Conservation (phyloP, 1,140 invertebrate genomes). For the Spodoptera litura region DNA sequence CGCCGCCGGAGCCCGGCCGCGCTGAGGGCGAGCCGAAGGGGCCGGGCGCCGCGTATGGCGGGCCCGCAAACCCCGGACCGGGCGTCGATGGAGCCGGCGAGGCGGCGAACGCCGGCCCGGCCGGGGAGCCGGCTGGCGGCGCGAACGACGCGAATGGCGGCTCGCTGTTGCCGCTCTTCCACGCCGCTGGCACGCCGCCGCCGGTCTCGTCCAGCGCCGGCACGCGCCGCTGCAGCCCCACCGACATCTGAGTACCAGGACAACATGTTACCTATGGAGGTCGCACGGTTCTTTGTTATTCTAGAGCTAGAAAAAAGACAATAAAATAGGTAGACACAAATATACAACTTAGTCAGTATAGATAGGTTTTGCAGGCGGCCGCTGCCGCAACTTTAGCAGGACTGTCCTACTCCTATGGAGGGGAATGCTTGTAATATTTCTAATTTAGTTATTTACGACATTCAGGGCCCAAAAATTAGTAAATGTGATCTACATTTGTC, state of each 20-base stretch:
- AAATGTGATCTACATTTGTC: too few species aligned
- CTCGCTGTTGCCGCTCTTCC: conserved; percentile 73
- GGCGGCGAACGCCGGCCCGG: conserved; percentile 78
- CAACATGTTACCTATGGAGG: conserved; percentile 9
- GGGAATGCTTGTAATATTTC: too few species aligned
- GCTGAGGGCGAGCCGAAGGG: conserved; percentile 78
- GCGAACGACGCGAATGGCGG: conserved; percentile 78
- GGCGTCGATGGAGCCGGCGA: conserved; percentile 79
- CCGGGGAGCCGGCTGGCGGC: conserved; percentile 77
- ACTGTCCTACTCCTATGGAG: too few species aligned
- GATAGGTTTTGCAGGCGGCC: too few species aligned
- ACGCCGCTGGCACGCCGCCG: conserved; percentile 73
- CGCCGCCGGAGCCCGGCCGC: conserved; percentile 75
- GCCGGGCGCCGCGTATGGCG: conserved; percentile 73
- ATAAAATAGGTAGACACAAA: too few species aligned
- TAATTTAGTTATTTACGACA: too few species aligned
- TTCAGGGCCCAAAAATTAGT: too few species aligned
- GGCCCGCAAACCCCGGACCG: conserved; percentile 74
- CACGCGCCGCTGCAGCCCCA: conserved; percentile 82
- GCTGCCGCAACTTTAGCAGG: too few species aligned
- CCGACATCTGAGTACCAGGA: conserved; percentile 74
- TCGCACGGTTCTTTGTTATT: not conserved
- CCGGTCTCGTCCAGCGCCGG: conserved; percentile 79
- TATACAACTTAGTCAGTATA: not conserved
- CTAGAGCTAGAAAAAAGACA: not conserved